Evolutionary conservation across 2,888 invertebrate species (phyloP).

Genomic region (Hymenopus coronatus): DNA sequence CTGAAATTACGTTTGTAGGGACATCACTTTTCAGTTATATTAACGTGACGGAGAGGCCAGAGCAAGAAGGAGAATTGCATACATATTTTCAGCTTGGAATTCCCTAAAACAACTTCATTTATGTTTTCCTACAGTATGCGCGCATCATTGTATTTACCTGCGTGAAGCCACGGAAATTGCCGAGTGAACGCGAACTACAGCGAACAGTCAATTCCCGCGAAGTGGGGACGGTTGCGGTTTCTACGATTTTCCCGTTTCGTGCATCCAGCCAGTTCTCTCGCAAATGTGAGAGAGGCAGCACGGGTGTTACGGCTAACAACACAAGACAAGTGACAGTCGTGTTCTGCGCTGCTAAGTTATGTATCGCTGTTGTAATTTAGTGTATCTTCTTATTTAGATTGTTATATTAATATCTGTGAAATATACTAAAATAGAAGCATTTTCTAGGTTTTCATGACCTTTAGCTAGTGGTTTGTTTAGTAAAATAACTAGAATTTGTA

Average conservation of each 20-base stretch:
- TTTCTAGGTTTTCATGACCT: too few relatives aligned
- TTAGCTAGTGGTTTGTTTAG: too few relatives aligned
- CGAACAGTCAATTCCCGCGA: constrained; percentile 8
- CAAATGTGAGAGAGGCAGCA: background rate
- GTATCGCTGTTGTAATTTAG: too few relatives aligned
- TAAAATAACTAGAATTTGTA: too few relatives aligned
- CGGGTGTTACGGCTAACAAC: background rate
- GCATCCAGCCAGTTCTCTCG: background rate
- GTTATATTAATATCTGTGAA: too few relatives aligned
- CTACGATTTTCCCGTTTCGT: background rate
- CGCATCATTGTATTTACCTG: background rate
- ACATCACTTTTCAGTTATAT: too few relatives aligned
- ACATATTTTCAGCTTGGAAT: background rate
- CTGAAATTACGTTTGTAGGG: too few relatives aligned
- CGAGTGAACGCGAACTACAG: background rate
- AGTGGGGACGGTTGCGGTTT: constrained; percentile 10
- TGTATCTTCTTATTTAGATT: too few relatives aligned
- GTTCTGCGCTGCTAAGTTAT: too few relatives aligned
- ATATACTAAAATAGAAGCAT: too few relatives aligned
- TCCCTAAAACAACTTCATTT: background rate
- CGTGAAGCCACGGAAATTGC: background rate
- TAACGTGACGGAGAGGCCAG: too few relatives aligned
- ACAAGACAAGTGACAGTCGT: too few relatives aligned
- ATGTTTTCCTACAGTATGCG: background rate
- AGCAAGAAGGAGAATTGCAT: background rate